Conservation (phyloP, 2,888 invertebrate species). For the Prionchulus punctatus region DNA sequence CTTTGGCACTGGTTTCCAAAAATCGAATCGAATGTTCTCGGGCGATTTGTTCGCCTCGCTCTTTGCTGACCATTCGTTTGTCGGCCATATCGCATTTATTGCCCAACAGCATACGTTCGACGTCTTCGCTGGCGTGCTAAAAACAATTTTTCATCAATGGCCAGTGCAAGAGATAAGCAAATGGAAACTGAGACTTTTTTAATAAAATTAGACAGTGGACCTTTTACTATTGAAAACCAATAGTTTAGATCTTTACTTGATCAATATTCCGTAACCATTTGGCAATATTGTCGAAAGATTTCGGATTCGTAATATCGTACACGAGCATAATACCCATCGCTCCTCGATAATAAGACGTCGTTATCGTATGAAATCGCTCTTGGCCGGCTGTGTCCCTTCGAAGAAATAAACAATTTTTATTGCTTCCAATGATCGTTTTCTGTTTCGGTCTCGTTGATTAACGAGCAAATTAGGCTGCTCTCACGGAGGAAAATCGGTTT, state of each 20-base stretch:
- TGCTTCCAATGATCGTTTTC: no score
- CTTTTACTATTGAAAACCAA: slow-evolving; percentile 5
- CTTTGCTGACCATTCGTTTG: slow-evolving; percentile 80
- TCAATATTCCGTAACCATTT: slow-evolving; percentile 99
- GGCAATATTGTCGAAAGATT: slow-evolving; percentile 95
- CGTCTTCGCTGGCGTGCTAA: slow-evolving; percentile 78
- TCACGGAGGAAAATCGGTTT: background rate
- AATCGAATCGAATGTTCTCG: slow-evolving; percentile 96
- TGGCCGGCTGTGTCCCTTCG: slow-evolving; percentile 94
- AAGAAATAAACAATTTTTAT: slow-evolving; percentile 9
- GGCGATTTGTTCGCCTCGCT: slow-evolving; percentile 75
- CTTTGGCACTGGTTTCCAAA: slow-evolving; percentile 97
- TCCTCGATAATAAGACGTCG: slow-evolving; percentile 97
- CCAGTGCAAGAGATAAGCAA: background rate
- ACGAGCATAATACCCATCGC: slow-evolving; percentile 75
- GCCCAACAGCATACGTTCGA: slow-evolving; percentile 92
- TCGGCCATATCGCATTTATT: slow-evolving; percentile 94
- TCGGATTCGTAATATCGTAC: slow-evolving; percentile 97
- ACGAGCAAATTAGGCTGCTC: background rate
- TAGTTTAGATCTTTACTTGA: no score
- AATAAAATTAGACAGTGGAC: background rate
- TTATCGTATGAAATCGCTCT: slow-evolving; percentile 94
- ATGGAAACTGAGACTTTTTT: background rate
- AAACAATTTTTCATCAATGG: slow-evolving; percentile 5
- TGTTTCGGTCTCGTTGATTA: background rate